phyloP scores from a whole-genome alignment of 1,140 invertebrate species.

The Triops cancriformis region DNA sequence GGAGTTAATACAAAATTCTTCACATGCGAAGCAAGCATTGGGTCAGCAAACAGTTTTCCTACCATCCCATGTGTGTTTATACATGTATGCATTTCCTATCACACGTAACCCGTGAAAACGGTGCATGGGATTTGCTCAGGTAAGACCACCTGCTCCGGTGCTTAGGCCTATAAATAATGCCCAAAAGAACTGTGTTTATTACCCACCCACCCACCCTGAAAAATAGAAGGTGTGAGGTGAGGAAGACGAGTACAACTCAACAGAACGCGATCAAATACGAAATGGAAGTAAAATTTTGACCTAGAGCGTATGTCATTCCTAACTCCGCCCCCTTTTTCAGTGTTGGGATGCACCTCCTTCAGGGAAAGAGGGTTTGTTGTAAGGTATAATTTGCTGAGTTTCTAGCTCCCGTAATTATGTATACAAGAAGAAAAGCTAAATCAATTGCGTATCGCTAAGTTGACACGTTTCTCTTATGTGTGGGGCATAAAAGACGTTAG shows the following conservation, averaged over 20 bases:
- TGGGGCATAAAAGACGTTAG: background rate
- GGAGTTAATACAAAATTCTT: background rate
- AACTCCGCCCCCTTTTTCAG: background rate
- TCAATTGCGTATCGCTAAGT: background rate
- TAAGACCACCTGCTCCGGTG: constrained; percentile 8
- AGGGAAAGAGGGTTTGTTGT: background rate
- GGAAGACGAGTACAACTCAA: background rate
- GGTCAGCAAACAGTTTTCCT: background rate
- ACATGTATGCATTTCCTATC: too few species aligned
- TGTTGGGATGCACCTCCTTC: background rate
- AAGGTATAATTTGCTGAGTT: background rate
- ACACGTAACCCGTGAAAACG: background rate
- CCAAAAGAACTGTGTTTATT: background rate
- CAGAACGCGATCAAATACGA: background rate
- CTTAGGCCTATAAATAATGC: constrained; percentile 14
- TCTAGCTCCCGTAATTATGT: background rate
- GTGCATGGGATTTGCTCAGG: background rate
- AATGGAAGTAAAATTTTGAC: background rate
- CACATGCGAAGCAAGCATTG: background rate
- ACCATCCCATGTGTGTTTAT: background rate
- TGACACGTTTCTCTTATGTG: background rate
- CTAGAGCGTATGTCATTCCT: background rate
- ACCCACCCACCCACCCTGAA: background rate
- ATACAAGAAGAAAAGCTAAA: background rate
- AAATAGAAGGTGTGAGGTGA: background rate